Conservation (phyloP, 1,140 invertebrate species). For the Drosophila virilis region DNA sequence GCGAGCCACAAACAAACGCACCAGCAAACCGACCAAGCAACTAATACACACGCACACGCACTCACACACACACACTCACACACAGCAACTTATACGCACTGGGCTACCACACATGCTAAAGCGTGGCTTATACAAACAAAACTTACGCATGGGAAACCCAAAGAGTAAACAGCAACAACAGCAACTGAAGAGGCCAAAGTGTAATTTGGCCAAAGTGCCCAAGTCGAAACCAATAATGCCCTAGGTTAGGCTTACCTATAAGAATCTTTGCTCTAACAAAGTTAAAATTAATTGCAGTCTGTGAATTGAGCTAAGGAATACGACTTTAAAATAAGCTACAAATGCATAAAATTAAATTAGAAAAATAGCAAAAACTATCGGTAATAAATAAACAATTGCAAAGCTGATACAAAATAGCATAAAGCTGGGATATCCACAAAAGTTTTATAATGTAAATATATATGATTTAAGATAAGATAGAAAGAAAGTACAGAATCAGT, state of each 20-base stretch:
- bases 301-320: not conserved
- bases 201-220: conserved; percentile 36
- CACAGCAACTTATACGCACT: conserved; percentile 31
- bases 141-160: conserved; percentile 70
- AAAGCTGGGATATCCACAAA: too few relatives aligned
- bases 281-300: not conserved
- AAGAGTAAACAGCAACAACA: conserved; percentile 16
- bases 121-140: conserved; percentile 70
- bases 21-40: conserved; percentile 35
- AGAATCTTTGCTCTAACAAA: conserved; percentile 29
- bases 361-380: too few relatives aligned
- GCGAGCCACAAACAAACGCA: conserved; percentile 76
- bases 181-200: conserved; percentile 5
- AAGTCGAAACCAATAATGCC: conserved; percentile 42
- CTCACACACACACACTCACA: conserved; percentile 34
- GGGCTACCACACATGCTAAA: conserved; percentile 60
- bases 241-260: conserved; percentile 30
- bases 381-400: too few relatives aligned
- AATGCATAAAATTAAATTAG: not conserved
- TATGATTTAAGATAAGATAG: too few relatives aligned
- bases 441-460: too few relatives aligned
- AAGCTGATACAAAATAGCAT: too few relatives aligned
- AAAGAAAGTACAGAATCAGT: too few relatives aligned
- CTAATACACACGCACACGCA: conserved; percentile 20
- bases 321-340: not conserved